Evolutionary conservation across 2,113 vertebrate genomes (phyloP).

Genomic region (Oceanodroma tethys): DNA sequence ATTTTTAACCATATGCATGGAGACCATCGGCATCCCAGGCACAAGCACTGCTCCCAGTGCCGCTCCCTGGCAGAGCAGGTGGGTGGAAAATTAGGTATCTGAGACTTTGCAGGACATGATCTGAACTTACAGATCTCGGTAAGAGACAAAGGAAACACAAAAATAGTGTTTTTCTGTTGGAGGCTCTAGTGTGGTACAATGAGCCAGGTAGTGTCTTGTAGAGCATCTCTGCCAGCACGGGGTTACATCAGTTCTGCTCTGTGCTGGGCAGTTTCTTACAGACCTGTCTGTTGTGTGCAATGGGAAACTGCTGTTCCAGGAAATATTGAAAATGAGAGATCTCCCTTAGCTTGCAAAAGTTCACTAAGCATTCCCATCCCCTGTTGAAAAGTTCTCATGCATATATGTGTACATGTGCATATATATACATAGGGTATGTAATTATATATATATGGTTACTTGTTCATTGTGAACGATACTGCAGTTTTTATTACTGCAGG

Average conservation of each 20-base stretch:
- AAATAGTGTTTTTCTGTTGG: neutral
- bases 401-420: accelerated
- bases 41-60: neutral
- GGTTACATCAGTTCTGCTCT: neutral
- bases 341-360: neutral
- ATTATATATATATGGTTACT: neutral
- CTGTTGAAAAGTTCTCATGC: accelerated
- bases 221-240: neutral
- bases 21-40: neutral
- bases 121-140: neutral
- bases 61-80: neutral
- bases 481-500: neutral
- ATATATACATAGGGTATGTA: neutral
- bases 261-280: neutral
- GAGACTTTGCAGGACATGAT: neutral
- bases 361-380: neutral
- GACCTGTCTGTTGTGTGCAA: neutral
- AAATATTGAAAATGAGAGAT: neutral
- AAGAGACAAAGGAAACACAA: neutral
- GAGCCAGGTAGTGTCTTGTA: neutral
- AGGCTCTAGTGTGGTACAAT: neutral
- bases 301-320: neutral
- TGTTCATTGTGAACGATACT: neutral
- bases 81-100: neutral
- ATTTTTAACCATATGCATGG: neutral